These are phyloP conservation scores for Netelia fuscicornis DNA, from an alignment of 2,888 invertebrate genomes.

Conservation along the genomic window DNA sequence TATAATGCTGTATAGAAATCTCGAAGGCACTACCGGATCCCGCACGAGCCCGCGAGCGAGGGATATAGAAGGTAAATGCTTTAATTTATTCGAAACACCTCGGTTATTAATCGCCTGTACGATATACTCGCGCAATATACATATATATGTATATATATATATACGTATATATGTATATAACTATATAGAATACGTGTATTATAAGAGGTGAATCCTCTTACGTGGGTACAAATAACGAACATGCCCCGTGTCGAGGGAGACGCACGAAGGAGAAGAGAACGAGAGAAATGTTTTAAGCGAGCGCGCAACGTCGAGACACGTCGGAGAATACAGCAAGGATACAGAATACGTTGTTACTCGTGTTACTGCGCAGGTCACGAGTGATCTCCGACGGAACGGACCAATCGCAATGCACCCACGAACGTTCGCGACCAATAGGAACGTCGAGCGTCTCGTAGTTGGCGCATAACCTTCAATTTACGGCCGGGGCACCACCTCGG, in stretches of 20 bases:
- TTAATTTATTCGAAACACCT: slow-evolving; percentile 84
- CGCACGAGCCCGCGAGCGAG: slow-evolving; percentile 64
- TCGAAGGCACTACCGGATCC: slow-evolving; percentile 65
- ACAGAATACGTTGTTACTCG: neutral
- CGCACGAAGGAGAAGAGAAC: slow-evolving; percentile 80
- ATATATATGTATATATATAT: slow-evolving; percentile 71
- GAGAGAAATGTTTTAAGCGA: slow-evolving; percentile 84
- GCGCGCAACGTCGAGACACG: slow-evolving; percentile 73
- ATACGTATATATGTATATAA: slow-evolving; percentile 71
- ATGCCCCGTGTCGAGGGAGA: slow-evolving; percentile 77
- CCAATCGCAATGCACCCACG: slow-evolving; percentile 1
- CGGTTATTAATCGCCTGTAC: slow-evolving; percentile 83
- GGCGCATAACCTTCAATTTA: slow-evolving; percentile 12
- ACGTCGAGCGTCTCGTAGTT: neutral
- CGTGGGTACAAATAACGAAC: slow-evolving; percentile 84
- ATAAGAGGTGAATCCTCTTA: slow-evolving; percentile 74
- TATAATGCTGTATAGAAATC: slow-evolving; percentile 43
- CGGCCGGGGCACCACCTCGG: neutral
- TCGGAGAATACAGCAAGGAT: neutral
- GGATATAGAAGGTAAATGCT: slow-evolving; percentile 78
- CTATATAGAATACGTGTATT: slow-evolving; percentile 54
- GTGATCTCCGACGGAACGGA: slow-evolving; percentile 11
- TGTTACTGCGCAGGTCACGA: neutral
- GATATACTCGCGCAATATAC: slow-evolving; percentile 62
- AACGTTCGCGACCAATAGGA: neutral